phyloP scores from a whole-genome alignment of 1,140 invertebrate genomes.

The Sinonovacula constricta region DNA sequence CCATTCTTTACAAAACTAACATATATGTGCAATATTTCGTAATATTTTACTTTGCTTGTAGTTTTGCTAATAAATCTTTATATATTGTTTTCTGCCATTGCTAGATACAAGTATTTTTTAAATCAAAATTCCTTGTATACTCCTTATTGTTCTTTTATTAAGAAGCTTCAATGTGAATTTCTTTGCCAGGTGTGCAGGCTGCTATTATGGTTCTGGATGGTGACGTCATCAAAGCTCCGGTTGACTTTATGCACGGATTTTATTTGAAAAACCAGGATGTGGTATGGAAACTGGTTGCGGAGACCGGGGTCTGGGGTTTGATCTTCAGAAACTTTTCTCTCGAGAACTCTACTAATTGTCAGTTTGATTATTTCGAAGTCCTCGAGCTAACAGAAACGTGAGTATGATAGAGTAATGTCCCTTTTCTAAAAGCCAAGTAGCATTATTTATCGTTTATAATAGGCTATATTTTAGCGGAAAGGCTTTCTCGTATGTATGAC shows the following conservation, averaged over 20 bases:
- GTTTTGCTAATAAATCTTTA: background rate
- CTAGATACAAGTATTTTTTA: too few species aligned
- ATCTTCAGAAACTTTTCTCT: constrained; percentile 12
- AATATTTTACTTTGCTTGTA: too few species aligned
- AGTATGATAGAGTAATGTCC: too few species aligned
- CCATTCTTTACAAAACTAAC: too few species aligned
- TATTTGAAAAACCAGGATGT: constrained; percentile 27
- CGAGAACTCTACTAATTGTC: constrained; percentile 10
- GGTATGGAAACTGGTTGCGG: constrained; percentile 4
- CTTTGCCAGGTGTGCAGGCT: background rate
- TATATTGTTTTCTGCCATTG: background rate
- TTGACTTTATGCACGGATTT: constrained; percentile 7
- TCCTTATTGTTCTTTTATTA: background rate
- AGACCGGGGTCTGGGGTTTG: constrained; percentile 20
- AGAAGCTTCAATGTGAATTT: background rate
- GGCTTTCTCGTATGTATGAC: too few species aligned
- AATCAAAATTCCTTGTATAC: background rate
- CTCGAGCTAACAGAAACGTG: too few species aligned
- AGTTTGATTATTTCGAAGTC: too few species aligned
- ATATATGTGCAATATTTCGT: too few species aligned
- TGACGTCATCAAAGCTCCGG: constrained; percentile 6
- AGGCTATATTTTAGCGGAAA: too few species aligned
- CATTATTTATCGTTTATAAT: too few species aligned
- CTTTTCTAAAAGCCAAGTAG: too few species aligned
- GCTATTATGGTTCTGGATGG: constrained; percentile 11